Percentiles rank a stretch among this genome's conserved stretches.
Evolutionary conservation across 1,140 invertebrate genomes (phyloP).

Genomic region (Littorina saxatilis): DNA sequence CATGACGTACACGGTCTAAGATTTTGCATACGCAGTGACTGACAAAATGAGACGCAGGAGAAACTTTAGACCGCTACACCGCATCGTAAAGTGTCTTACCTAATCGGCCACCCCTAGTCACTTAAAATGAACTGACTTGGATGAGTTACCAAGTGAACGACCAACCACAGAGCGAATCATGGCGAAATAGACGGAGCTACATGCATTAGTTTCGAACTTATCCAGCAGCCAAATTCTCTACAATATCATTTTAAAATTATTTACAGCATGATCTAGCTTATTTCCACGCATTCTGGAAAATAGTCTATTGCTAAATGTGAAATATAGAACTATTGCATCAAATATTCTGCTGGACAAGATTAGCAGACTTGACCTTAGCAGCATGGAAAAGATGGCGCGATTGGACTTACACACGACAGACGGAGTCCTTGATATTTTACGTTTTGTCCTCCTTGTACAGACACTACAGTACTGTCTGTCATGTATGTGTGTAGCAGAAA

Average conservation of each 20-base stretch:
- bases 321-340: not conserved
- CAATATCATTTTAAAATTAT: constrained; percentile 8
- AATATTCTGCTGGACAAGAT: not conserved
- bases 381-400: constrained; percentile 72
- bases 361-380: constrained; percentile 47
- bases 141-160: constrained; percentile 58
- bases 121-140: constrained; percentile 52
- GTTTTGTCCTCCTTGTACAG: constrained; percentile 70
- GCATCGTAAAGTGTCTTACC: not conserved
- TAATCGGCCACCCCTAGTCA: not conserved
- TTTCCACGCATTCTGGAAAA: not conserved
- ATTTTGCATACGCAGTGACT: no score
- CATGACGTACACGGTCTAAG: no score
- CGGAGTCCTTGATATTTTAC: constrained; percentile 70
- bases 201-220: constrained; percentile 42
- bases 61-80: no score
- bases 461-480: constrained; percentile 64
- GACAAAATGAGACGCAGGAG: no score
- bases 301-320: not conserved
- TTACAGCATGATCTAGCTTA: not conserved
- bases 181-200: constrained; percentile 40
- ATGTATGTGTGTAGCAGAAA: constrained; percentile 71
- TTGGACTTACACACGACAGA: constrained; percentile 66
- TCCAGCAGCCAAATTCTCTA: constrained; percentile 1
- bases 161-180: constrained; percentile 52